These are phyloP conservation scores for Poecilia latipinna DNA, from an alignment of 2,113 vertebrate species.

Conservation along the genomic window DNA sequence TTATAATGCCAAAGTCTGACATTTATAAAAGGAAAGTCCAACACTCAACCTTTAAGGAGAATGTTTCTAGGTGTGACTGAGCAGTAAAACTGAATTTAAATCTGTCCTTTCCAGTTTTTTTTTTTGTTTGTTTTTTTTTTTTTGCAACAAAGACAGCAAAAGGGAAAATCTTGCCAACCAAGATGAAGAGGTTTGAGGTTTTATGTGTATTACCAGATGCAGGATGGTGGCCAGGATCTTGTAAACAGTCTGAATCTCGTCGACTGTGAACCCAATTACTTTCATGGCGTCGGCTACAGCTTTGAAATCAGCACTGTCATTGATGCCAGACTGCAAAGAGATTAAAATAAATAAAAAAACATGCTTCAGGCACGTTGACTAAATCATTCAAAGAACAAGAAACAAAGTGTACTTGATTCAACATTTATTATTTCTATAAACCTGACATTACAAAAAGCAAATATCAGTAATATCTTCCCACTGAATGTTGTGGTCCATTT, in stretches of 20 bases:
- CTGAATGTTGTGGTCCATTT: neutral
- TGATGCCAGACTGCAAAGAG: conserved; percentile 86
- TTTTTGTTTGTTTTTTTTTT: no score
- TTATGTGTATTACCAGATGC: conserved; percentile 86
- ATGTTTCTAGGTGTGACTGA: neutral
- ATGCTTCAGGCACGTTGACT: neutral
- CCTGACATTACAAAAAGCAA: neutral
- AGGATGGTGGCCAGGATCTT: conserved; percentile 94
- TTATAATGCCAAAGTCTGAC: neutral
- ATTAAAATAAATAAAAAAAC: neutral
- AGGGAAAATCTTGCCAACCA: no score
- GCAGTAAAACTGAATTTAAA: no score
- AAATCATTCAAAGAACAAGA: neutral
- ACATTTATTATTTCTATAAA: neutral
- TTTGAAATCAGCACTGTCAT: conserved; percentile 91
- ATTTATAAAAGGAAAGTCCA: neutral
- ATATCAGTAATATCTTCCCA: neutral
- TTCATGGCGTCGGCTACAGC: conserved; percentile 96
- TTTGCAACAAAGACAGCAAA: no score
- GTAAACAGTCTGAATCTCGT: conserved; percentile 95
- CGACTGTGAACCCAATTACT: conserved; percentile 94
- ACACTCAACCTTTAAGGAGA: neutral
- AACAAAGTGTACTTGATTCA: neutral
- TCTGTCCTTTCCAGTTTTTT: no score
- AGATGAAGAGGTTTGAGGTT: neutral